Evolutionary conservation across 2,113 vertebrate species (phyloP).

Genomic region (Vireo altiloquus): DNA sequence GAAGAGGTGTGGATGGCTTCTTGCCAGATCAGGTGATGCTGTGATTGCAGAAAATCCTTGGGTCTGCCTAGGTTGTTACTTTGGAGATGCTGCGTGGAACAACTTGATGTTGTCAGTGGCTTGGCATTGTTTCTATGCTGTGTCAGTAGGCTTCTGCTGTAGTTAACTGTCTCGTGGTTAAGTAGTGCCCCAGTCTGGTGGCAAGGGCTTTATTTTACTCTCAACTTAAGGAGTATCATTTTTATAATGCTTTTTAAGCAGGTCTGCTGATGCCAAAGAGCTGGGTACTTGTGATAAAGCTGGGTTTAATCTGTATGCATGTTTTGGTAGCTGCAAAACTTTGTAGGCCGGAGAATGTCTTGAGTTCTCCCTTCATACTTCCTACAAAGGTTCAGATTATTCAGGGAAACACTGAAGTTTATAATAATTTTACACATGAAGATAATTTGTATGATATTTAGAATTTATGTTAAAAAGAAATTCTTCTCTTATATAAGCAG

Average conservation of each 20-base stretch:
- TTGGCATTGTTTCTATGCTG: neutral
- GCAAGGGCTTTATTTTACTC: neutral
- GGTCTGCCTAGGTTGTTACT: neutral
- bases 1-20: neutral
- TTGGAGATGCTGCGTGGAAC: neutral
- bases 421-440: neutral
- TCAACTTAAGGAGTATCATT: neutral
- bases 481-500: neutral
- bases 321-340: neutral
- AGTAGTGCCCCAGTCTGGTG: neutral
- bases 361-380: neutral
- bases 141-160: neutral
- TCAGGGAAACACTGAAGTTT: neutral
- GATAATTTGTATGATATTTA: neutral
- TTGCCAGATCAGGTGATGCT: neutral
- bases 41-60: neutral
- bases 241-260: neutral
- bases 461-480: neutral
- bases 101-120: accelerated
- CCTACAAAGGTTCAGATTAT: neutral
- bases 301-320: neutral
- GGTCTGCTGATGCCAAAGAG: neutral
- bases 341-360: neutral
- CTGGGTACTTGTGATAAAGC: neutral
- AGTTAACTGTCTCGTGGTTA: neutral